Conservation (phyloP, 2,113 vertebrate species). For the Ammodramus savannarum region DNA sequence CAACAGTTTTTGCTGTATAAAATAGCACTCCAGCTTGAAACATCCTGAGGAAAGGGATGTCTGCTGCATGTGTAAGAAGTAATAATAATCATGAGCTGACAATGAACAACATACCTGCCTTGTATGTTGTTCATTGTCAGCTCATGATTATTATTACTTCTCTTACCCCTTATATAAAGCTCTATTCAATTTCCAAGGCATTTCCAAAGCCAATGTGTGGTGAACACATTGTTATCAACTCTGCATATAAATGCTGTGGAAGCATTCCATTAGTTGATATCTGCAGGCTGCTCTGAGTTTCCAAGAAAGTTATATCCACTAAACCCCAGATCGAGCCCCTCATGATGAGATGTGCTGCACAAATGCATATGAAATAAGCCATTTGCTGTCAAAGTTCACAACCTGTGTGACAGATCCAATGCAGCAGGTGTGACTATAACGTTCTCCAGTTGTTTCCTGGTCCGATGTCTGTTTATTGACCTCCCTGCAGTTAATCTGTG, state of each 20-base stretch:
- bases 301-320: not conserved
- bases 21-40: not conserved
- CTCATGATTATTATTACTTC: not conserved
- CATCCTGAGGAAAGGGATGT: not conserved
- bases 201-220: not conserved
- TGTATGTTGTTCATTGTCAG: not conserved
- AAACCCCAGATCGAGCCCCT: not conserved
- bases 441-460: not conserved
- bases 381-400: not conserved
- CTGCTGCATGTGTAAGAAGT: not conserved
- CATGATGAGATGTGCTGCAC: not conserved
- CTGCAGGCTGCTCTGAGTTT: not conserved
- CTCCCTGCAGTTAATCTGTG: not conserved
- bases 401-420: not conserved
- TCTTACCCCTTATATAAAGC: not conserved
- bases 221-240: not conserved
- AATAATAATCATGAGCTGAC: too few species aligned
- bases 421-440: not conserved
- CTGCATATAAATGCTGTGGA: not conserved
- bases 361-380: not conserved
- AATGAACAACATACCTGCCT: too few species aligned
- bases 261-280: not conserved
- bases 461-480: not conserved
- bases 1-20: conserved; percentile 6
- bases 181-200: not conserved